These are phyloP conservation scores for Rhynchotus rufescens DNA, from an alignment of 2,797 vertebrate species.

Conservation along the genomic window DNA sequence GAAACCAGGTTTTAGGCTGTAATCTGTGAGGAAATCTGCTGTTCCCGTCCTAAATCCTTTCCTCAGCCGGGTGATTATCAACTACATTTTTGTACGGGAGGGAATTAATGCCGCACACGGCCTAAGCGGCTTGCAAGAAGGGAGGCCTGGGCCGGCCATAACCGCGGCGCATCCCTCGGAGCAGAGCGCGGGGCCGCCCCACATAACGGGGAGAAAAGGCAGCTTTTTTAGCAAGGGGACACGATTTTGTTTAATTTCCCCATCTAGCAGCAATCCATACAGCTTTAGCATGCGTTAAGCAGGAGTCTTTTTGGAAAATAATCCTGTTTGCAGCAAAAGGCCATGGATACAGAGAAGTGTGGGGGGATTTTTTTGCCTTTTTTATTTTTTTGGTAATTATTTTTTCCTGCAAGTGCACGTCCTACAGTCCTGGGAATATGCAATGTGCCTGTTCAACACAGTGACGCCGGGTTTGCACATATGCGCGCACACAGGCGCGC, in stretches of 20 bases:
- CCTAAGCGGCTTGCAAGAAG: slow-evolving; percentile 89
- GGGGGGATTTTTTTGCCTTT: not conserved
- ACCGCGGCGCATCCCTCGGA: slow-evolving; percentile 72
- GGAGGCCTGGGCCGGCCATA: slow-evolving; percentile 84
- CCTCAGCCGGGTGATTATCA: slow-evolving; percentile 86
- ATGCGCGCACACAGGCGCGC: rapidly evolving
- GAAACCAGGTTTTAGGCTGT: slow-evolving; percentile 85
- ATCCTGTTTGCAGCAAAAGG: slow-evolving; percentile 48
- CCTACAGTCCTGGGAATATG: not conserved
- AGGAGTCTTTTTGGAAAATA: slow-evolving; percentile 71
- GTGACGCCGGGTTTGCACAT: not conserved
- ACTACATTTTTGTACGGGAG: slow-evolving; percentile 86
- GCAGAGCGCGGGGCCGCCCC: slow-evolving; percentile 36
- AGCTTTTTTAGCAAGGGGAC: slow-evolving; percentile 44
- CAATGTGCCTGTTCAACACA: not conserved
- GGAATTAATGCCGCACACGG: slow-evolving; percentile 88
- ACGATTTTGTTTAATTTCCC: slow-evolving; percentile 53
- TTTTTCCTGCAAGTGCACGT: not conserved
- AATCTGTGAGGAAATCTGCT: slow-evolving; percentile 90
- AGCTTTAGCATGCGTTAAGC: slow-evolving; percentile 75
- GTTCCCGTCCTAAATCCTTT: slow-evolving; percentile 86
- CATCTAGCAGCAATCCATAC: slow-evolving; percentile 73
- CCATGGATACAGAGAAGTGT: not conserved
- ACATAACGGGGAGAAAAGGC: slow-evolving; percentile 62
- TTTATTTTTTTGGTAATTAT: not conserved